Evolutionary conservation across 92 coral and sea anemone species (phyloP), one percentile per base, ranked within the genome.

Genomic region (Pocillopora meandrina): DNA sequence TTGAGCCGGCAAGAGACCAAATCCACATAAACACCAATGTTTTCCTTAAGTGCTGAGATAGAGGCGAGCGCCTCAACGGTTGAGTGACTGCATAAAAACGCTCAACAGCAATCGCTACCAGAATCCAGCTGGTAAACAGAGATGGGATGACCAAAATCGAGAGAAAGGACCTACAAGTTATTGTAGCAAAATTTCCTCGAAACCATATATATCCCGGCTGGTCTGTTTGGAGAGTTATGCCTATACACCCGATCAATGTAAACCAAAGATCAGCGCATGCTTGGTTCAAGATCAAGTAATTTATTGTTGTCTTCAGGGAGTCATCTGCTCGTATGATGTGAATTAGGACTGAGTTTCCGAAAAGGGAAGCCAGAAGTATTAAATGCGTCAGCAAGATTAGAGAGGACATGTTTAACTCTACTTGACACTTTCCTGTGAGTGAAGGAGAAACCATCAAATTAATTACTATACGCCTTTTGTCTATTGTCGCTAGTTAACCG

Each of bases 341-440:
- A 70, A 70, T 34, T n/a, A 70, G 35, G 21, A 70, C 74, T 35
- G 74, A 70, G 56, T 70, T 70, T n/a, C 74, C 74, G 23, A 70
- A 70, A 8, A 70, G 21, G 13, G 74, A 70, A 49, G 18, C 56
- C 9, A 33, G 21, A 70, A 70, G 42, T 36, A 70, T 34, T 14
- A 33, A 34, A 13, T 68, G 26, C 9, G 17, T 31, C 49, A 68
- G 72, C 20, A 49, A 33, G 19, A 9, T 68, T 9, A 68, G 52
- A 42, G 52, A 42, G 52, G 52, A 42, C 52, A 42, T 42, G 8
- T 42, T 42, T 42, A 42, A 42, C 52, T 42, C 8, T 42, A 42
- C 52, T 42, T 42, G 52, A 42, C 52, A 42, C 52, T 42, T 3
- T 42, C 8, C 52, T 42, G 52, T 42, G 8, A 42, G 52, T 42